Evolutionary conservation across 2,888 invertebrate species (phyloP).

Genomic region (Phytoseiulus persimilis): DNA sequence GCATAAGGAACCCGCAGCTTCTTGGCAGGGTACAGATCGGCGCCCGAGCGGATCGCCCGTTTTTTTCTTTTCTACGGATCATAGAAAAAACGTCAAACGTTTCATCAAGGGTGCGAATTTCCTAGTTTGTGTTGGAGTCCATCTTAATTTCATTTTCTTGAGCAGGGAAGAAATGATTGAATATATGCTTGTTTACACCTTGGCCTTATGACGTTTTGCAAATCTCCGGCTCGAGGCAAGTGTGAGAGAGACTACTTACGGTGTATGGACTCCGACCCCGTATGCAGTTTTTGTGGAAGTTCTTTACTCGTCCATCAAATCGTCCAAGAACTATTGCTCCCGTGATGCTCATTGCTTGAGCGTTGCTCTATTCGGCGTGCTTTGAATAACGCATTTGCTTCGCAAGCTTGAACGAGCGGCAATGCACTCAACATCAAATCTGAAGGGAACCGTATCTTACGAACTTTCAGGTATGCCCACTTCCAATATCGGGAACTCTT

Average conservation of each 20-base stretch:
- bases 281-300: not conserved
- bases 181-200: not conserved
- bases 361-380: not conserved
- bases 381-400: not conserved
- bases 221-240: not conserved
- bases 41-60: too few relatives aligned
- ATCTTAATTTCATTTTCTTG: not conserved
- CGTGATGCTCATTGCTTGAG: too few relatives aligned
- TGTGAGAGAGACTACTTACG: not conserved
- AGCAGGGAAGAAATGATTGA: not conserved
- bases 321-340: too few relatives aligned
- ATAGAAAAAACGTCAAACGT: too few relatives aligned
- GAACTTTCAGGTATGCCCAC: constrained; percentile 35
- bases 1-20: too few relatives aligned
- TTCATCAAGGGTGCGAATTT: too few relatives aligned
- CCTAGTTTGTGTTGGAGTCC: not conserved
- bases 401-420: not conserved
- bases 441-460: too few relatives aligned
- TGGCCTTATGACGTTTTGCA: not conserved
- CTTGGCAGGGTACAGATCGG: too few relatives aligned
- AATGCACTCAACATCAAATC: too few relatives aligned
- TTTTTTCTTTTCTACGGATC: too few relatives aligned
- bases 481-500: constrained; percentile 30
- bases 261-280: not conserved
- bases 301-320: not conserved